Evolutionary conservation across 2,797 vertebrate genomes (phyloP), one percentile per base, ranked within the genome.

Genomic region (Anas acuta): DNA sequence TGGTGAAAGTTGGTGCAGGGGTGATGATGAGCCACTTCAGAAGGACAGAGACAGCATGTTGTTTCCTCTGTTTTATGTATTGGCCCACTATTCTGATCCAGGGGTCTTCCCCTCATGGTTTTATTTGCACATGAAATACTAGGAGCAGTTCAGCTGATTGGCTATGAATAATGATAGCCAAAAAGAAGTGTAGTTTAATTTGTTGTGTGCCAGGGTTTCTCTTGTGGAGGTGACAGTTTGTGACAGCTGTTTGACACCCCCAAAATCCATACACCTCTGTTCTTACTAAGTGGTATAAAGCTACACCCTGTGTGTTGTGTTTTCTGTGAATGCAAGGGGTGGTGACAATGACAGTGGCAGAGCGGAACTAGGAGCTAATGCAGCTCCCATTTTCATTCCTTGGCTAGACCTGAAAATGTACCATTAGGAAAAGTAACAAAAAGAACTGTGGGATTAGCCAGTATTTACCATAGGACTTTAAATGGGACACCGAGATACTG

Each of bases 61-160:
- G 98, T 98, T 98, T 97, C 96, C 97, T 97, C 96, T 97, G 97
- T 97, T 97, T 98, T 97, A 97, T 97, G 96, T 97, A 93, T 96
- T 97, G 98, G 97, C 95, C 97, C 94, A 95, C 97, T 95, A 75
- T 97, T 98, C 97, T 98, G 97, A 98, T 98, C 97, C 94, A 66
- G 7, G 89, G 95, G 86, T 97, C 97, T 97, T 97, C 96, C 86
- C 92, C 92, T 97, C 96, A 17, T 97, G 97, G 97, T 98, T 98
- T 98, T 99, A 99, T 99, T 99, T 99, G 98, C 98, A 98, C 98
- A 98, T 98, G 98, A 98, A 98, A 98, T 98, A 97, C 97, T 95
- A 96, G 97, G 97, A 98, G 97, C 98, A 97, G 98, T 97, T 98
- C 97, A 97, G 97, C 97, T 98, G 98, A 98, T 98, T 98, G 98